Conservation (phyloP, 2,888 invertebrate species). For the Panorpa germanica region DNA sequence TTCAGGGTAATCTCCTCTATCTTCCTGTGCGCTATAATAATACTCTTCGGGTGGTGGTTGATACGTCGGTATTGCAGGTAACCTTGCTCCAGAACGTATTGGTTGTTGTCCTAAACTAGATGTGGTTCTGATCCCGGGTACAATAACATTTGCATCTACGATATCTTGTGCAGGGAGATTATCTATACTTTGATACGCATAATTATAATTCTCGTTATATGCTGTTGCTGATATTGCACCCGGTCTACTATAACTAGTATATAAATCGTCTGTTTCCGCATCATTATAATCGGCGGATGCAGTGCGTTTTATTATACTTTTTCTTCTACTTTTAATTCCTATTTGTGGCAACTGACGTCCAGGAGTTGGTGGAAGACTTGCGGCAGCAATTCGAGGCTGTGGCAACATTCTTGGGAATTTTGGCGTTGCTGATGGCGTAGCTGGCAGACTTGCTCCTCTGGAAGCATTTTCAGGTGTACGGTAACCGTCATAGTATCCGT, state of each 20-base stretch:
- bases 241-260: constrained; percentile 14
- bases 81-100: constrained; percentile 12
- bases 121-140: no score
- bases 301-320: constrained; percentile 17
- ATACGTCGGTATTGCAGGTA: constrained; percentile 11
- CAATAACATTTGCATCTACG: no score
- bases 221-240: constrained; percentile 19
- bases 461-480: constrained; percentile 20
- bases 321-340: no score
- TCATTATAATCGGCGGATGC: constrained; percentile 12
- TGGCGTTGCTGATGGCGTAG: constrained; percentile 12
- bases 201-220: constrained; percentile 51
- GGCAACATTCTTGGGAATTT: constrained; percentile 18
- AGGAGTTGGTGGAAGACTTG: constrained; percentile 17
- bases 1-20: constrained; percentile 13
- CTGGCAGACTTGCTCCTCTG: constrained; percentile 12
- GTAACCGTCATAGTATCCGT: constrained; percentile 16
- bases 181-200: constrained; percentile 49
- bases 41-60: constrained; percentile 16
- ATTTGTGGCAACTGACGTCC: constrained; percentile 8
- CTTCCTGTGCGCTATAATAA: constrained; percentile 18
- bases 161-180: constrained; percentile 26
- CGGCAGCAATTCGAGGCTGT: constrained; percentile 22
- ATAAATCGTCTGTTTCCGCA: constrained; percentile 13
- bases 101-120: constrained; percentile 7